Evolutionary conservation across 2,888 invertebrate genomes (phyloP).

Genomic region (Cosmorhoe ocellata): DNA sequence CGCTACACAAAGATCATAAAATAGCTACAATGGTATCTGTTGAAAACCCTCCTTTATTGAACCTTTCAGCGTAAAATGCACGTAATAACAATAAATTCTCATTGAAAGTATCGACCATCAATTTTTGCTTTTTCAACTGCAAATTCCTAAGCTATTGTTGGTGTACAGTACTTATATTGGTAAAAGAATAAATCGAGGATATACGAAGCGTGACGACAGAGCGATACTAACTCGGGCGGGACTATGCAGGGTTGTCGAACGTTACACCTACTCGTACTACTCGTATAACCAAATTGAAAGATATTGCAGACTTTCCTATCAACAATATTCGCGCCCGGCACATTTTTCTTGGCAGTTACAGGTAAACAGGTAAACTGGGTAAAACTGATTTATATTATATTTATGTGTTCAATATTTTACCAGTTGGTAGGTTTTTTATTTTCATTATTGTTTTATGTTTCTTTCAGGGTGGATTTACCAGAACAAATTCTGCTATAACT

Average conservation of each 20-base stretch:
- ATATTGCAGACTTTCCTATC: no score
- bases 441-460: no score
- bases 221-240: conserved; percentile 67
- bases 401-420: no score
- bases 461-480: no score
- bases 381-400: no score
- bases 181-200: conserved; percentile 67
- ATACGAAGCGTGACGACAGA: conserved; percentile 73
- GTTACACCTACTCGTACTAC: no score
- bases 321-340: no score
- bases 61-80: conserved; percentile 21
- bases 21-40: conserved; percentile 2
- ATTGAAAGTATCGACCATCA: conserved; percentile 27
- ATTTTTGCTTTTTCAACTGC: conserved; percentile 34
- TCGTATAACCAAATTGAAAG: neutral
- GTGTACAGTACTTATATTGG: conserved; percentile 45
- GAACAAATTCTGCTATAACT: no score
- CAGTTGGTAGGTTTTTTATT: no score
- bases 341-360: no score
- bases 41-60: conserved; percentile 11
- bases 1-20: conserved; percentile 9
- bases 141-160: conserved; percentile 45
- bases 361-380: no score
- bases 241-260: conserved; percentile 15
- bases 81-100: conserved; percentile 26